phyloP scores from a whole-genome alignment of 2,797 vertebrate species.

The Hyperoplus lanceolatus region DNA sequence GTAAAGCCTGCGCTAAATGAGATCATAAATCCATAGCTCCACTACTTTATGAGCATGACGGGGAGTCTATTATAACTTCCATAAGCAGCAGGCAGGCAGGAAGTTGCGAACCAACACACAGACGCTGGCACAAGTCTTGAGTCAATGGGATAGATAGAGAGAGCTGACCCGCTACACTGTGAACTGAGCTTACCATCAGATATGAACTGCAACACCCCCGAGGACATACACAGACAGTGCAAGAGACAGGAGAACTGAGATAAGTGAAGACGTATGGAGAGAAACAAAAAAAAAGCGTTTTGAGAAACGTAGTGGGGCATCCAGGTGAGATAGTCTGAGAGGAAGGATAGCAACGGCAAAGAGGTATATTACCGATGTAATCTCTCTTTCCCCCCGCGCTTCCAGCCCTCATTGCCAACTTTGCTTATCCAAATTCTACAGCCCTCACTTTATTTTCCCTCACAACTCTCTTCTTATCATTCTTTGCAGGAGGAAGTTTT shows the following conservation, averaged over 20 bases:
- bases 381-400: slow-evolving; percentile 14
- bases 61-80: slow-evolving; percentile 87
- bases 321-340: slow-evolving; percentile 24
- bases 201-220: slow-evolving; percentile 27
- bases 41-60: slow-evolving; percentile 81
- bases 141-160: slow-evolving; percentile 29
- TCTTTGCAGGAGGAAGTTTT: slow-evolving; percentile 34
- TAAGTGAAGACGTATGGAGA: neutral
- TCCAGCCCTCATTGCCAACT: slow-evolving; percentile 28
- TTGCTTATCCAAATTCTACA: slow-evolving; percentile 36
- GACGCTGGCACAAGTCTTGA: slow-evolving; percentile 36
- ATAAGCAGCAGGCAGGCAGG: slow-evolving; percentile 67
- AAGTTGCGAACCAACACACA: slow-evolving; percentile 49
- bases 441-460: slow-evolving; percentile 24
- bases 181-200: slow-evolving; percentile 35
- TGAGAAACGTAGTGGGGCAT: slow-evolving; percentile 1
- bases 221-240: slow-evolving; percentile 13
- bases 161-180: slow-evolving; percentile 40
- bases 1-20: slow-evolving; percentile 83
- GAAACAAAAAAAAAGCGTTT: slow-evolving; percentile 3
- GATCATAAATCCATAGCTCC: slow-evolving; percentile 84
- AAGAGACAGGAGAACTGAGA: slow-evolving; percentile 6
- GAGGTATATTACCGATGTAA: slow-evolving; percentile 18
- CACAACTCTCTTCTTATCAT: neutral
- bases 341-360: slow-evolving; percentile 20